A percentile compares a stretch with the other conserved stretches of the same genome.
These are phyloP conservation scores for Cebidichthys violaceus DNA, from an alignment of 2,113 vertebrate genomes.

Conservation along the genomic window DNA sequence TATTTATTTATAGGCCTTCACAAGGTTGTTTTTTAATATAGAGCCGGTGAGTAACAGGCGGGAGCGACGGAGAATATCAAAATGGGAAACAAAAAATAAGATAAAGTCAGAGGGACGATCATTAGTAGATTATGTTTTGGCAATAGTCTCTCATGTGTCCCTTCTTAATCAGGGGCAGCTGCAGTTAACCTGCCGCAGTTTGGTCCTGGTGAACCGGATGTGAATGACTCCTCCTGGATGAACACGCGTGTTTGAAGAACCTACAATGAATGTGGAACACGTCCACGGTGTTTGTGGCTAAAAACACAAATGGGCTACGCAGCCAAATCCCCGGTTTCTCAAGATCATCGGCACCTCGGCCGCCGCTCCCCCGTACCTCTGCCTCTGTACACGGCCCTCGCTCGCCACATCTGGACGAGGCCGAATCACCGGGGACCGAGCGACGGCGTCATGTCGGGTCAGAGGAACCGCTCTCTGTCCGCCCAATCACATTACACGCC, in stretches of 20 bases:
- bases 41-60: not conserved
- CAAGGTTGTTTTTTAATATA: not conserved
- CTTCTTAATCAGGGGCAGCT: conserved; percentile 32
- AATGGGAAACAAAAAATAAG: not conserved
- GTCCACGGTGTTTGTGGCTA: not conserved
- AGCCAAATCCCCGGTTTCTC: conserved; percentile 37
- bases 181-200: conserved; percentile 16
- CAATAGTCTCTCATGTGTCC: not conserved
- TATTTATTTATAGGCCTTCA: not conserved
- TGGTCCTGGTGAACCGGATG: too few species aligned
- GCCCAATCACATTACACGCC: conserved; percentile 10
- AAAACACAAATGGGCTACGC: not conserved
- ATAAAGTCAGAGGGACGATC: not conserved
- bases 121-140: not conserved
- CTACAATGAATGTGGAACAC: not conserved
- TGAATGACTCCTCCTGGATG: conserved; percentile 10
- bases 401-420: conserved; percentile 14
- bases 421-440: conserved; percentile 1
- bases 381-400: not conserved
- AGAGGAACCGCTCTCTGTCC: not conserved
- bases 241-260: not conserved
- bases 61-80: not conserved
- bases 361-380: conserved; percentile 25
- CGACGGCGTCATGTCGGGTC: conserved; percentile 19
- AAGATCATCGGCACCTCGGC: conserved; percentile 30